Base-by-base conservation (phyloP, 2,797 vertebrate genomes). In the Smutsia gigantea region DNA sequence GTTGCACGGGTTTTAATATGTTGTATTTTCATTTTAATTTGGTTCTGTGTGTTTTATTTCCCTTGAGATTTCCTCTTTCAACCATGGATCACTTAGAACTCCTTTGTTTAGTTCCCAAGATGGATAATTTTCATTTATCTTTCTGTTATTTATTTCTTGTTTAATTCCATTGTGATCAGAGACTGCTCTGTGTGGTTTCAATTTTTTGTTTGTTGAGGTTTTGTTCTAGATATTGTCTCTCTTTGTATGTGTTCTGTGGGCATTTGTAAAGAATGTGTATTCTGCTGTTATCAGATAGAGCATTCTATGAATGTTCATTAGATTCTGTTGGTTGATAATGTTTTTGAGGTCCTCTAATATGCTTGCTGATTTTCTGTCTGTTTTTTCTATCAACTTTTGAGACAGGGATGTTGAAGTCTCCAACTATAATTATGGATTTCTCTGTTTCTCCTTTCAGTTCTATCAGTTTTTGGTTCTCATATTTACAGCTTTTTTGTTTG, bases 21-120 rank as follows among this genome's bases (percentile, higher is more conserved):
- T 39, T 90, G 11, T 90, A 57, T 77, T 68, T 87, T 87, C 29
- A 61, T 92, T 61, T 92, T 88, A 75, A 42, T 88, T 77, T 37
- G 34, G 42, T 75, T 69, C n/a, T 82, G 2, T 68, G 8, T 68
- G 55, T 88, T 92, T 83, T 88, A 53, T 77, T 77, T 83, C 53
- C 34, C 61, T 53, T 11, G 61, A 92, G 34, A 51, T 34, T 37
- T 77, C 29, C 10, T 61, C 51, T 17, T 92, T 75, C 68, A 87
- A 57, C 25, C 23, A 29, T 31, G 42, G 34, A 42, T 68, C 46
- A 21, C 39, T 92, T 42, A 34, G 68, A 75, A 69, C 5, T 75
- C 23, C 34, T 46, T 51, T n/a, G 19, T 68, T 79, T 25, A 25
- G 34, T 79, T 86, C 59, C 74, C 23, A 46, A n/a, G 13, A 72